phyloP scores from a whole-genome alignment of 2,888 invertebrate species.

The Monoplex corrugatus region DNA sequence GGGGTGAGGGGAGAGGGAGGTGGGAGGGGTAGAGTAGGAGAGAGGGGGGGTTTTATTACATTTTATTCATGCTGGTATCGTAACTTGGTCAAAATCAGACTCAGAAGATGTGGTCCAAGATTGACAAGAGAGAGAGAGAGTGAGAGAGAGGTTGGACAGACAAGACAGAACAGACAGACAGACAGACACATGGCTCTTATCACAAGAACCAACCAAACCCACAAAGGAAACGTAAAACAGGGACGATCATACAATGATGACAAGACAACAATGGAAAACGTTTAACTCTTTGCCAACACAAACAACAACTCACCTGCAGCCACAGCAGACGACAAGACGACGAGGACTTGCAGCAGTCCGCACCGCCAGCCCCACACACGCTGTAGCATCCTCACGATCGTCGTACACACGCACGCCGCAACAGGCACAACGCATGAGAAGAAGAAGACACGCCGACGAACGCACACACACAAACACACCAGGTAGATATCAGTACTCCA shows the following conservation, averaged over 20 bases:
- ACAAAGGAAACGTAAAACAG: not conserved
- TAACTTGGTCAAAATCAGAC: too few relatives aligned
- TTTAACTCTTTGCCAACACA: too few relatives aligned
- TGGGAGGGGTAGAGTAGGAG: not conserved
- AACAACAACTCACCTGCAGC: constrained; percentile 34
- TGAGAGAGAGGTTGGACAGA: not conserved
- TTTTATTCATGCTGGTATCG: too few relatives aligned
- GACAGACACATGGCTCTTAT: not conserved
- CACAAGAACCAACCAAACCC: too few relatives aligned
- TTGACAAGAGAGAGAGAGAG: not conserved
- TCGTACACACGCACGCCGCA: not conserved
- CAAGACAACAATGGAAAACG: too few relatives aligned
- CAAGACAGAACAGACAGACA: not conserved
- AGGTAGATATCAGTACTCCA: too few relatives aligned
- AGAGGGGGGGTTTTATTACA: not conserved
- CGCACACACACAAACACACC: not conserved
- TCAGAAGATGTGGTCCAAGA: too few relatives aligned
- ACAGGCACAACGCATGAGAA: not conserved
- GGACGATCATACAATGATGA: not conserved
- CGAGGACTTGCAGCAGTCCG: constrained; percentile 47
- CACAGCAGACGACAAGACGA: constrained; percentile 30
- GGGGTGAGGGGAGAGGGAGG: not conserved
- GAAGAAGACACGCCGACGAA: not conserved
- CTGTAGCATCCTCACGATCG: constrained; percentile 13
- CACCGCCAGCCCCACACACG: constrained; percentile 48